Base-by-base conservation (phyloP, 2,888 invertebrate species). In the Eulithis testata region DNA sequence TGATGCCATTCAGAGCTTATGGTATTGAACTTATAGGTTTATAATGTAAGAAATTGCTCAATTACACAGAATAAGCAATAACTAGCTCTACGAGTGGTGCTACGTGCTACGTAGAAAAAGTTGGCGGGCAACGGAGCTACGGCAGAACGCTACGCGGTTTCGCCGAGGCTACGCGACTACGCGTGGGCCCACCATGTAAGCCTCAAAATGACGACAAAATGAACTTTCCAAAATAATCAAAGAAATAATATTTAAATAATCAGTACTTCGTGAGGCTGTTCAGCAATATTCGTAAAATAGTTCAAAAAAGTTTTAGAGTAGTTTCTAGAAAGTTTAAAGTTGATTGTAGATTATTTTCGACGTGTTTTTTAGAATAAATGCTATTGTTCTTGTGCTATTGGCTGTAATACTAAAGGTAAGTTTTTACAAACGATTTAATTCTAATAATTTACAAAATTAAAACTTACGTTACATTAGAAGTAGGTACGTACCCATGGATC, bases 131-230 rank as follows among this genome's bases (percentile, higher is more conserved):
- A 81, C 71, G 63, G 27, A 14, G 67, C 65, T 71, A 74, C 82
- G 85, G 79, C 90, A 90, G 83, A 89, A 73, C 80, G 84, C 80
- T 78, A 75, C 85, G 87, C 84, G 86, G 82, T 79, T 76, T 77
- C 87, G 83, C 73, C 61, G 62, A 54, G 56, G 47, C 43, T 47
- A 65, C 58, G 72, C 73, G 73, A 40, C 40, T 9, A 40, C 63
- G 66, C 50, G 70, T 62, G 63, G 21, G 21, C 66, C 58, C 59
- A 65, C 59, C 50, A 85, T 86, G 86, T 78, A 77, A 81, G 56
- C 77, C 76, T 52, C 73, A 70, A 64, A 64, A 76, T 76, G 74
- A 74, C 79, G 76, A 71, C 64, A 66, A 73, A 65, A 73, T 71
- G 60, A 76, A 77, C 76, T 78, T 74, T 74, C 63, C 51, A 60